These are phyloP conservation scores for Phyllopteryx taeniolatus DNA, from an alignment of 2,113 vertebrate species.

Conservation along the genomic window DNA sequence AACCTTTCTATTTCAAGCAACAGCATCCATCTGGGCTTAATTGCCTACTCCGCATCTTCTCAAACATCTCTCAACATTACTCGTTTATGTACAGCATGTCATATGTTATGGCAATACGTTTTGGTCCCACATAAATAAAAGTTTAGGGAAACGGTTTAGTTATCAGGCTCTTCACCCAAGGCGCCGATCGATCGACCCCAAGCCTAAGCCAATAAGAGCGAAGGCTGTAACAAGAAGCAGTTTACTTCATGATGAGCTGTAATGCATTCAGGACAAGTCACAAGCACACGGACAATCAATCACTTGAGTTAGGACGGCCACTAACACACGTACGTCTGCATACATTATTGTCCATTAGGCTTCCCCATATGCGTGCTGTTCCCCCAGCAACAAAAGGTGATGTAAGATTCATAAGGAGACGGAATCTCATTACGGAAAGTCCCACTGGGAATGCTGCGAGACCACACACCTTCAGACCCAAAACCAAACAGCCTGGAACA, in stretches of 20 bases:
- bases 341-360: not conserved
- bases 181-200: constrained; percentile 22
- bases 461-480: constrained; percentile 12
- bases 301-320: constrained; percentile 4
- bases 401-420: constrained; percentile 28
- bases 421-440: constrained; percentile 52
- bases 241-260: constrained; percentile 40
- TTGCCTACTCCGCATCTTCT: too few relatives aligned
- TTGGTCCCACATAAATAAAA: too few relatives aligned
- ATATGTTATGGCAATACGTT: too few relatives aligned
- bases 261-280: constrained; percentile 36
- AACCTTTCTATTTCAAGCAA: not conserved
- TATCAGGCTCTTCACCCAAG: not conserved
- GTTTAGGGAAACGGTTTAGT: not conserved
- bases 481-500: constrained; percentile 26
- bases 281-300: constrained; percentile 28
- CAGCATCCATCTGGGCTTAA: not conserved
- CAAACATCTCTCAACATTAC: too few relatives aligned
- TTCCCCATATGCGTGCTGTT: constrained; percentile 2
- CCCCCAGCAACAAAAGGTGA: constrained; percentile 27
- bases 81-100: too few relatives aligned
- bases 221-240: constrained; percentile 29
- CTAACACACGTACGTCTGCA: not conserved
- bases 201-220: constrained; percentile 33
- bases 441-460: constrained; percentile 27